Evolutionary conservation across 2,888 invertebrate species (phyloP), one percentile per base, ranked within the genome.

Genomic region (Parnassius glacialis): DNA sequence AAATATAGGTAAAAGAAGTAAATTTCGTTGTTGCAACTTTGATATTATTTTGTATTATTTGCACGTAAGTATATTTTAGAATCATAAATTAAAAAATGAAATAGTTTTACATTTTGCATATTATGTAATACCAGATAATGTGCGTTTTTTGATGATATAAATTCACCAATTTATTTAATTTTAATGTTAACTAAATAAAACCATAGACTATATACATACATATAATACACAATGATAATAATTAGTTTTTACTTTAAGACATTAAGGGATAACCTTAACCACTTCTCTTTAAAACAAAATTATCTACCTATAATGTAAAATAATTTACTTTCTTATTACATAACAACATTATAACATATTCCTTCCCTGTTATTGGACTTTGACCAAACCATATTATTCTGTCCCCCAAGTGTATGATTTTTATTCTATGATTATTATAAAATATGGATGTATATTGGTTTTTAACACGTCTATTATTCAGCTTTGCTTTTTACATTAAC

Each of bases 241-340:
- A 34, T 34, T 34, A 7, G 34, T 34, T 34, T 34, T 34, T 34
- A 5, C 7, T 34, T 34, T 34, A 54, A 54, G 45, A 47, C 45
- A 47, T 53, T 47, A 47, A 42, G 13, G 45, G 9, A 7, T 16
- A 47, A 42, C 48, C 43, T 51, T 61, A 72, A 69, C 68, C 25
- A 25, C 34, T 34, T 7, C 34, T 34, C 34, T 34, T 70, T 64
- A 20, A 62, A 70, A 70, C 72, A 81, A 80, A 80, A 83, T 80
- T 67, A 62, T 72, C 83, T 84, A 83, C 80, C 83, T 84, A 84
- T 76, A 74, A 50, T 53, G 44, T 41, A 34, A 45, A 78, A 78
- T 77, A 80, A 78, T 79, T 77, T 77, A 69, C 70, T 74, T 75
- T 71, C 59, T 64, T 69, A 74, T 73, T 76, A 80, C 72, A 78